phyloP scores from a whole-genome alignment of 2,113 vertebrate species.

The Piliocolobus tephrosceles region DNA sequence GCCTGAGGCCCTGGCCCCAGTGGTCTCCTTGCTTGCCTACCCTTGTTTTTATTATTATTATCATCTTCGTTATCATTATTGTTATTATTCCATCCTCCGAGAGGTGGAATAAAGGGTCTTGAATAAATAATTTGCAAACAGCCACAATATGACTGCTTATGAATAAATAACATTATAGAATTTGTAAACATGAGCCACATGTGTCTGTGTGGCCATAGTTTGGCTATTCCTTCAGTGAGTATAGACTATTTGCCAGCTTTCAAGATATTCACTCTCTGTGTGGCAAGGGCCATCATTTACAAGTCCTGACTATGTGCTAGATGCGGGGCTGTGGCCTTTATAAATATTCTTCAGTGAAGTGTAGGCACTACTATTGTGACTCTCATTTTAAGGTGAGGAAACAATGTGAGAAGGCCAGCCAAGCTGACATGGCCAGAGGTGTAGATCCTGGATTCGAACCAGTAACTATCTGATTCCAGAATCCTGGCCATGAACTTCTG shows the following conservation, averaged over 20 bases:
- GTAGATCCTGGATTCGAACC: background rate
- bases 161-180: background rate
- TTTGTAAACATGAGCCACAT: fast-evolving
- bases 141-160: background rate
- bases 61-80: too few relatives aligned
- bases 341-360: fast-evolving
- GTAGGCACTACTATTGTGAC: fast-evolving
- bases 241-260: background rate
- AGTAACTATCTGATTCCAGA: background rate
- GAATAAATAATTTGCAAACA: background rate
- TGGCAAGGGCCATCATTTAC: fast-evolving
- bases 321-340: fast-evolving
- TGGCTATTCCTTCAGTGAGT: too few relatives aligned
- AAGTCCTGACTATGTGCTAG: background rate
- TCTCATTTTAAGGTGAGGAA: background rate
- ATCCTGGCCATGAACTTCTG: background rate
- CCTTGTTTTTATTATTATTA: background rate
- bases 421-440: background rate
- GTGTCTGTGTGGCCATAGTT: background rate
- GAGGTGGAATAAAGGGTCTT: background rate
- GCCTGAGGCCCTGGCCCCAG: background rate
- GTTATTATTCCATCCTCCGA: background rate
- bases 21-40: background rate
- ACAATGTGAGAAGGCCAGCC: fast-evolving
- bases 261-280: background rate